These are phyloP conservation scores for Drosophila ochracea DNA, from an alignment of 2,888 invertebrate species.

Conservation along the genomic window DNA sequence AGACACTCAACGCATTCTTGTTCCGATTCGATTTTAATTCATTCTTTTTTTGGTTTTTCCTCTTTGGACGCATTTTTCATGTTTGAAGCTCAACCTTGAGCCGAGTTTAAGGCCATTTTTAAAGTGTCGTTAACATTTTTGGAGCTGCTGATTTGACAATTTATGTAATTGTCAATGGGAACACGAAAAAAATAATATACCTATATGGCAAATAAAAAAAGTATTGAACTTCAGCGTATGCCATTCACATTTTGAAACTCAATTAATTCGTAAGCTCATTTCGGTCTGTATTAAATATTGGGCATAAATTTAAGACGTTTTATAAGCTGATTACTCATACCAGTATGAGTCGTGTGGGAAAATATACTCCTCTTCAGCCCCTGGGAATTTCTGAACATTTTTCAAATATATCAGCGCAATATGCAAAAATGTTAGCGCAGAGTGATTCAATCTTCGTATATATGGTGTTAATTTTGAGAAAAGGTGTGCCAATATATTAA, in stretches of 20 bases:
- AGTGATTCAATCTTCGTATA: constrained; percentile 5
- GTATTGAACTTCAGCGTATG: not conserved
- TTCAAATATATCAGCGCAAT: not conserved
- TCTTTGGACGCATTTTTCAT: constrained; percentile 7
- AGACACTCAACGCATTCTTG: constrained; percentile 34
- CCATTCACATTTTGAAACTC: constrained; percentile 2
- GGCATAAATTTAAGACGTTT: constrained; percentile 5
- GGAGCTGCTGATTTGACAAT: constrained; percentile 19
- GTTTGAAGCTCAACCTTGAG: constrained; percentile 17
- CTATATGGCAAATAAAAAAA: not conserved
- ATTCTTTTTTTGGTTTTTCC: constrained; percentile 2
- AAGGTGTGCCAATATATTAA: not conserved
- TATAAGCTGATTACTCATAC: constrained; percentile 24
- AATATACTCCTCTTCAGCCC: constrained; percentile 1
- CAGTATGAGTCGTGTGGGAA: constrained; percentile 22
- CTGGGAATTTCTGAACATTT: constrained; percentile 24
- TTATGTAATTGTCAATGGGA: constrained; percentile 31
- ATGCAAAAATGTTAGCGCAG: not conserved
- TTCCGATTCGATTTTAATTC: constrained; percentile 13
- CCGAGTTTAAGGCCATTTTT: constrained; percentile 32
- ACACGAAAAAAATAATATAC: not conserved
- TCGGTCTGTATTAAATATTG: constrained; percentile 4
- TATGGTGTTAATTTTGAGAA: not conserved
- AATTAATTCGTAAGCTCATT: constrained; percentile 10
- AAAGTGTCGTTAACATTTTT: constrained; percentile 17